Evolutionary conservation across 2,888 invertebrate genomes (phyloP).

Genomic region (Entomobrya multifasciata): DNA sequence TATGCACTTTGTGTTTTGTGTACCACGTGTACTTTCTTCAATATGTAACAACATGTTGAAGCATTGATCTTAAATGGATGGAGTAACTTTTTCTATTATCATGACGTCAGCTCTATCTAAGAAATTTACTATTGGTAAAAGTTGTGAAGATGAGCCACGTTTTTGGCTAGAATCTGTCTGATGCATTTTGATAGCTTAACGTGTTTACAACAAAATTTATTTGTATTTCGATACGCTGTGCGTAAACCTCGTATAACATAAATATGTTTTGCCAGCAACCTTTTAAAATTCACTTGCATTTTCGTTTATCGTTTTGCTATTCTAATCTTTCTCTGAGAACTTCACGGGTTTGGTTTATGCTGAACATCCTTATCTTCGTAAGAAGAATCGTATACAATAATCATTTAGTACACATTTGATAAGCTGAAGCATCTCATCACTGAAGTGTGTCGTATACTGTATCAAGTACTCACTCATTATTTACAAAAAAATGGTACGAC

Average conservation of each 20-base stretch:
- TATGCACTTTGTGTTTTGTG: neutral
- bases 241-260: too few relatives aligned
- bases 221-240: too few relatives aligned
- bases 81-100: neutral
- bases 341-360: neutral
- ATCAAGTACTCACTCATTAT: too few relatives aligned
- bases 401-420: neutral
- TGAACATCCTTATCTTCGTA: too few relatives aligned
- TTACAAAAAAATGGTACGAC: too few relatives aligned
- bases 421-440: neutral
- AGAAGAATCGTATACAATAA: neutral
- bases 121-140: neutral
- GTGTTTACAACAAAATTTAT: slow-evolving; percentile 14
- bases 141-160: neutral
- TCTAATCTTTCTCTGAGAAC: neutral
- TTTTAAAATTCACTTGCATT: slow-evolving; percentile 26
- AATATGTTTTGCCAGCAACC: too few relatives aligned
- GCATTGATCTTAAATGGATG: neutral
- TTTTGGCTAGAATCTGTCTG: slow-evolving; percentile 1
- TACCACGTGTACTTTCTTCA: neutral
- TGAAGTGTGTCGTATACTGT: neutral
- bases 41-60: too few relatives aligned
- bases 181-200: neutral
- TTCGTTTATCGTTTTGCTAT: slow-evolving; percentile 20
- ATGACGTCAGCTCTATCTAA: slow-evolving; percentile 4